Evolutionary conservation across 1,140 invertebrate genomes (phyloP).

Genomic region (Megalonaias nervosa): DNA sequence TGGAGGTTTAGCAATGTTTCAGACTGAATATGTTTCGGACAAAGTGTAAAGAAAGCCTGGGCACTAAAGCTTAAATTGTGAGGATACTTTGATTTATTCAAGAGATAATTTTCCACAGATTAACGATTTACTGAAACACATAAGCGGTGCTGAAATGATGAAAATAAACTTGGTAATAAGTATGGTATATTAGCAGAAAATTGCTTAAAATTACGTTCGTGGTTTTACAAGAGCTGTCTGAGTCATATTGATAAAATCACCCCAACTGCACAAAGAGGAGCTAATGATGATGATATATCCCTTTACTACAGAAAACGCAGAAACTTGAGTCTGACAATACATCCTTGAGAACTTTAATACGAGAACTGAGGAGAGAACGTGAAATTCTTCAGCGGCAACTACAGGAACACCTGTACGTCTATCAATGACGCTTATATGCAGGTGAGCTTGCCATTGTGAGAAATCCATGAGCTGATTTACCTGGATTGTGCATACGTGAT

Average conservation of each 20-base stretch:
- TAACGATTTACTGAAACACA: background rate
- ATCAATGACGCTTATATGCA: background rate
- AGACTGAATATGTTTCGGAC: background rate
- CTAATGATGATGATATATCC: too few species aligned
- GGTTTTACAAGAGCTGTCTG: too few species aligned
- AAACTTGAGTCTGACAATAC: slow-evolving; percentile 34
- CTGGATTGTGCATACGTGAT: too few species aligned
- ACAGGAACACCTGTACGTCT: slow-evolving; percentile 31
- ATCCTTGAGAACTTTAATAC: slow-evolving; percentile 22
- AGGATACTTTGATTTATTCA: too few species aligned
- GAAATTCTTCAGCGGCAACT: slow-evolving; percentile 27
- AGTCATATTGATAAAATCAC: too few species aligned
- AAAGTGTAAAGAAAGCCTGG: background rate
- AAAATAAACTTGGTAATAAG: background rate
- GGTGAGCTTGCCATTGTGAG: too few species aligned
- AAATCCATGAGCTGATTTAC: too few species aligned
- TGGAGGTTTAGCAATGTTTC: background rate
- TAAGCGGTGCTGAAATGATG: background rate
- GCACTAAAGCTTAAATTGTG: background rate
- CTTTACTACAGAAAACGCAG: slow-evolving; percentile 42
- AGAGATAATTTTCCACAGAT: background rate
- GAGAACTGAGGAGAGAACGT: slow-evolving; percentile 31
- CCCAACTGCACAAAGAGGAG: too few species aligned
- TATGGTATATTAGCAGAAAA: too few species aligned
- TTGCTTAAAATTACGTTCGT: too few species aligned